Conservation (phyloP, 2,113 vertebrate genomes). For the Peromyscus leucopus region DNA sequence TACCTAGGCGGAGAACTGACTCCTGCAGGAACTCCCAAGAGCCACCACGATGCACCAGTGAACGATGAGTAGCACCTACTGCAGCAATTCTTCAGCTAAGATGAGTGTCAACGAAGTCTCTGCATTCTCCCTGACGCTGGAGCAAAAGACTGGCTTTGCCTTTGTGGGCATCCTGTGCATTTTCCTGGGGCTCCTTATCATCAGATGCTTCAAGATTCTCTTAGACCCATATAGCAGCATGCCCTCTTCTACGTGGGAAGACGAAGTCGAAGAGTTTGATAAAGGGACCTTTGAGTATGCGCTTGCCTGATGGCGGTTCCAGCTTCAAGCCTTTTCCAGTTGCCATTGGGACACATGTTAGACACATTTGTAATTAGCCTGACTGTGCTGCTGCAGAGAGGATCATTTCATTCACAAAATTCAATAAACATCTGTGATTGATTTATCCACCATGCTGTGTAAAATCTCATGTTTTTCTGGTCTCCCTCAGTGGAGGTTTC, state of each 20-base stretch:
- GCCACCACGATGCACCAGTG: conserved; percentile 81
- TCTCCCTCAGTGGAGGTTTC: not conserved
- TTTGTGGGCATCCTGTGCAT: conserved; percentile 97
- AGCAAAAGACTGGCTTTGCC: conserved; percentile 98
- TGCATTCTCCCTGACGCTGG: conserved; percentile 94
- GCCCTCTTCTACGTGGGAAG: conserved; percentile 98
- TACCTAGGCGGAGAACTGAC: conserved; percentile 67
- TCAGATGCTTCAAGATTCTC: conserved; percentile 97
- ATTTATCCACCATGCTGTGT: conserved; percentile 24
- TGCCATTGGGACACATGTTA: conserved; percentile 70
- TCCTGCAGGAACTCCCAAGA: conserved; percentile 58
- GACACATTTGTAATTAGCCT: conserved; percentile 71
- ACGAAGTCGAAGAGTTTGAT: conserved; percentile 96
- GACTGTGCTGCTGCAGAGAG: conserved; percentile 73
- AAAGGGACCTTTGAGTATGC: conserved; percentile 98
- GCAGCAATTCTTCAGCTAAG: conserved; percentile 93
- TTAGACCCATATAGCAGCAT: conserved; percentile 98
- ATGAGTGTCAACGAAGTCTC: conserved; percentile 94
- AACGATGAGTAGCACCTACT: conserved; percentile 95
- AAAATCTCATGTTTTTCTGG: not conserved
- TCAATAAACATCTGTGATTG: conserved; percentile 86
- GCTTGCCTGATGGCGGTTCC: conserved; percentile 91
- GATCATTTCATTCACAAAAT: conserved; percentile 77
- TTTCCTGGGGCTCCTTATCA: conserved; percentile 96
- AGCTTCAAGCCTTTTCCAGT: conserved; percentile 74